These are phyloP conservation scores for Urocynchramus pylzowi DNA, from an alignment of 2,113 vertebrate genomes.

Conservation along the genomic window DNA sequence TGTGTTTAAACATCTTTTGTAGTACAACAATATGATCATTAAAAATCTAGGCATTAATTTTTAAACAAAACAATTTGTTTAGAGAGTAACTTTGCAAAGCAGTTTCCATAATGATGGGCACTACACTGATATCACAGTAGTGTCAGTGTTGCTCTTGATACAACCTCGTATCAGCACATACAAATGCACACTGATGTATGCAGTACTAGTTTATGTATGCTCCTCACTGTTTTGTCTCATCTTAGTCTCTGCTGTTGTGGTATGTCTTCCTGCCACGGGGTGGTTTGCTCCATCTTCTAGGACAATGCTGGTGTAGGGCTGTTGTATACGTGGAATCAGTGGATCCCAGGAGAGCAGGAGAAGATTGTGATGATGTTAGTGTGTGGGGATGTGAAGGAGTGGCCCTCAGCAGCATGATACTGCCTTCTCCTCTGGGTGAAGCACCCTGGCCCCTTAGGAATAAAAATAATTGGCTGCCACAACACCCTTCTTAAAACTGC, in stretches of 20 bases:
- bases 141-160: neutral
- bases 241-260: neutral
- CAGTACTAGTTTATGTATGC: neutral
- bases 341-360: neutral
- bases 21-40: neutral
- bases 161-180: neutral
- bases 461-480: neutral
- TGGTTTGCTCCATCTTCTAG: neutral
- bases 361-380: neutral
- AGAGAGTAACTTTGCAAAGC: neutral
- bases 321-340: neutral
- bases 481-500: neutral
- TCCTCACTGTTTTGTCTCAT: neutral
- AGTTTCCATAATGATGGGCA: neutral
- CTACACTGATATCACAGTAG: neutral
- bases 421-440: neutral
- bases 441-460: neutral
- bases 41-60: neutral
- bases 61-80: neutral
- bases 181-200: neutral
- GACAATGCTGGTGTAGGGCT: neutral
- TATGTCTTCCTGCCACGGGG: accelerated
- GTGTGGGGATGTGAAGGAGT: neutral
- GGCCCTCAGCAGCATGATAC: neutral
- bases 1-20: neutral